phyloP scores from a whole-genome alignment of 2,113 vertebrate species.

The Mirounga angustirostris region DNA sequence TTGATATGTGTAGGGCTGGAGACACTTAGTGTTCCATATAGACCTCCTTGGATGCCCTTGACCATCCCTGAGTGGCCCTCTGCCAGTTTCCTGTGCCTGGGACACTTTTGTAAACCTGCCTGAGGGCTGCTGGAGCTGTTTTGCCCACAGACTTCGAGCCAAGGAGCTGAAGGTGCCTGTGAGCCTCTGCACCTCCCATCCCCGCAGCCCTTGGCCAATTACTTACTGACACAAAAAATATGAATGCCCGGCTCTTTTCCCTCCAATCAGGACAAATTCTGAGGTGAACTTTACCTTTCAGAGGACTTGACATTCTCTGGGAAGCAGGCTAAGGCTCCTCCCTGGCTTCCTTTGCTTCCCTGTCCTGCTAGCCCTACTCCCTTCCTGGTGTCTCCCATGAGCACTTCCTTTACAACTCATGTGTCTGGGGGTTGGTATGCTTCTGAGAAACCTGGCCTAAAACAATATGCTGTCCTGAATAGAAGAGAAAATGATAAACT shows the following conservation, averaged over 20 bases:
- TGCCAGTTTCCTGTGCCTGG: not conserved
- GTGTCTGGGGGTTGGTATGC: not conserved
- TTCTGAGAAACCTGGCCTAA: not conserved
- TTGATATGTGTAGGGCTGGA: not conserved
- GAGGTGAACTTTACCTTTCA: not conserved
- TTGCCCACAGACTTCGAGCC: not conserved
- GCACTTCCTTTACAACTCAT: not conserved
- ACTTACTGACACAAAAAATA: not conserved
- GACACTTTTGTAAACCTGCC: not conserved
- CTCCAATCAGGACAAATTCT: not conserved
- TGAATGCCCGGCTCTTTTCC: not conserved
- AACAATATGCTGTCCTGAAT: not conserved
- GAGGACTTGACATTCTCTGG: not conserved
- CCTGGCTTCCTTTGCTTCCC: not conserved
- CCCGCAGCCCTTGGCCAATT: not conserved
- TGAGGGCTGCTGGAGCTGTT: not conserved
- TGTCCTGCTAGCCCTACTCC: not conserved
- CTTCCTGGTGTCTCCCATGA: not conserved
- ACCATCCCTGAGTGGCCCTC: not conserved
- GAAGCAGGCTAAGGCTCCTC: not conserved
- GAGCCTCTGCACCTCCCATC: not conserved
- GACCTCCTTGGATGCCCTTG: not conserved
- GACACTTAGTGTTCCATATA: not conserved
- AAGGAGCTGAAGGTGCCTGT: not conserved
- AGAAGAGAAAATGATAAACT: conserved; percentile 22